phyloP scores from a whole-genome alignment of 2,888 invertebrate species.

The Drosophila acutilabella region DNA sequence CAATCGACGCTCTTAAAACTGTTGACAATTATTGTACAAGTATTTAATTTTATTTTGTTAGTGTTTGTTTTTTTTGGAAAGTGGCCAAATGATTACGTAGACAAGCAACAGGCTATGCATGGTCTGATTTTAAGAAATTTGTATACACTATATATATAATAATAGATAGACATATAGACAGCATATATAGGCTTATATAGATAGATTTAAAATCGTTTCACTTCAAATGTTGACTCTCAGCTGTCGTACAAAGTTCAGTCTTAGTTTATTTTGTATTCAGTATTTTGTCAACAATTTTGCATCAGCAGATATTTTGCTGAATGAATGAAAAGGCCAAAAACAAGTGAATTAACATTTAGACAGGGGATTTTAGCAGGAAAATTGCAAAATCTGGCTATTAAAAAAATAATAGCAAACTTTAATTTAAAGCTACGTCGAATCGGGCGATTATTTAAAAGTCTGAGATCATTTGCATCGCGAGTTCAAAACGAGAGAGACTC shows the following conservation, averaged over 20 bases:
- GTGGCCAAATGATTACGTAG: conserved; percentile 55
- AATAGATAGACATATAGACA: conserved; percentile 4
- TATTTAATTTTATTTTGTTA: conserved; percentile 8
- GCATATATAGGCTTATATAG: background rate
- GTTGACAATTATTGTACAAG: conserved; percentile 49
- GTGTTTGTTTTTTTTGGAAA: conserved; percentile 36
- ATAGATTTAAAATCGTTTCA: conserved; percentile 21
- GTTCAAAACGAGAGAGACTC: conserved; percentile 27
- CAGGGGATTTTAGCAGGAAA: conserved; percentile 2
- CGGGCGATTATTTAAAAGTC: conserved; percentile 27
- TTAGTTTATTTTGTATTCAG: conserved; percentile 6
- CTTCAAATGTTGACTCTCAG: conserved; percentile 9
- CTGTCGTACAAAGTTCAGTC: conserved; percentile 49
- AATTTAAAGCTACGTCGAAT: background rate
- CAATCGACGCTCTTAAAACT: conserved; percentile 18
- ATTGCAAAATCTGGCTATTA: conserved; percentile 34
- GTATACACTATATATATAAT: conserved; percentile 11
- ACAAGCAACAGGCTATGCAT: conserved; percentile 24
- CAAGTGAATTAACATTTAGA: conserved; percentile 11
- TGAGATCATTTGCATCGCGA: conserved; percentile 18
- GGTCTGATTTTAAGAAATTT: conserved; percentile 41
- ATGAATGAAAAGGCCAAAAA: conserved; percentile 38
- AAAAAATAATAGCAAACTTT: conserved; percentile 1
- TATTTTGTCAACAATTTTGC: conserved; percentile 32
- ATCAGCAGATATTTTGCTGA: conserved; percentile 30